Evolutionary conservation across 2,113 vertebrate genomes (phyloP).

Genomic region (Mus spicilegus): DNA sequence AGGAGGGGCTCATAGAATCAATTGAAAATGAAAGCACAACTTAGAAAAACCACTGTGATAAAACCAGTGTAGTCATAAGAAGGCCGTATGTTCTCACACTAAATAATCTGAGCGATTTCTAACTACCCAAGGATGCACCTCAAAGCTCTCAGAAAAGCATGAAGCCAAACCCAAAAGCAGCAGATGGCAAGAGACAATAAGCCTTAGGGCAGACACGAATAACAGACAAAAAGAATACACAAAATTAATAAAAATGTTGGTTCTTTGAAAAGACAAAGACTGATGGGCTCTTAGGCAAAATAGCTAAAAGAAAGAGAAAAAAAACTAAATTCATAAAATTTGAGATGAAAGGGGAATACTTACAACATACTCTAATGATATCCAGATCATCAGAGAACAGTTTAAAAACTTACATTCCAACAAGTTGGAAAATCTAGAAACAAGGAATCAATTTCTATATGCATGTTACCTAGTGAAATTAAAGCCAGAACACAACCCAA

Average conservation of each 20-base stretch:
- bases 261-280: not conserved
- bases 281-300: not conserved
- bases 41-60: not conserved
- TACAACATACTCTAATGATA: not conserved
- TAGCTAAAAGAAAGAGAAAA: not conserved
- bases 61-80: not conserved
- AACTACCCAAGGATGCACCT: not conserved
- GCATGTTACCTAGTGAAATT: not conserved
- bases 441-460: not conserved
- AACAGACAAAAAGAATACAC: not conserved
- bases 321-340: not conserved
- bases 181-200: not conserved
- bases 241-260: not conserved
- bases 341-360: not conserved
- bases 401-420: not conserved
- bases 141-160: not conserved
- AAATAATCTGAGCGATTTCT: not conserved
- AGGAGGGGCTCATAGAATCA: too few species aligned
- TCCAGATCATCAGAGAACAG: not conserved
- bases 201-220: not conserved
- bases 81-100: not conserved
- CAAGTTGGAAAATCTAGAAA: not conserved
- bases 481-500: not conserved
- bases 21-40: not conserved
- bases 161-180: not conserved